Conservation (phyloP, 2,113 vertebrate genomes). For the Madoqua kirkii region DNA sequence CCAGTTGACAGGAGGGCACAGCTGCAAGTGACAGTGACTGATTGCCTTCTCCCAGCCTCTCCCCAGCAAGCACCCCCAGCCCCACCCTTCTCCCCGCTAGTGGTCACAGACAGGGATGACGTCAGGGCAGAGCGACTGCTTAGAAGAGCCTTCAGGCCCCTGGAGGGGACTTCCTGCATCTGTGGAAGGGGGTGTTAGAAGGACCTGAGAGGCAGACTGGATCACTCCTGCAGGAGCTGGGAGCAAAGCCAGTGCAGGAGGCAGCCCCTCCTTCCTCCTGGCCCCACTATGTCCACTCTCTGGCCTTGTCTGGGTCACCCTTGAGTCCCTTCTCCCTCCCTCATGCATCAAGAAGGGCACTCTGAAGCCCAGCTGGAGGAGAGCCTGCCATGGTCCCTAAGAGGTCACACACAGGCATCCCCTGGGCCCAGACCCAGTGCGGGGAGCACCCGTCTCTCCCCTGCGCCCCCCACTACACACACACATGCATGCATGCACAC, state of each 20-base stretch:
- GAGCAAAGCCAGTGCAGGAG: background rate
- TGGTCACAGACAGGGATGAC: constrained; percentile 57
- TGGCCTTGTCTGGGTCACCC: background rate
- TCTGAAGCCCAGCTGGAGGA: background rate
- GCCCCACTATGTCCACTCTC: background rate
- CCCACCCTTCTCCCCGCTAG: constrained; percentile 49
- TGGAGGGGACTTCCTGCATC: background rate
- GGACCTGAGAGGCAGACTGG: background rate
- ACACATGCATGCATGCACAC: rapidly evolving
- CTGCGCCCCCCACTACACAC: rapidly evolving
- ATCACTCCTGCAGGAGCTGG: rapidly evolving
- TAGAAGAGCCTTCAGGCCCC: constrained; percentile 49
- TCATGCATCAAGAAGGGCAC: background rate
- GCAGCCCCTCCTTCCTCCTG: background rate
- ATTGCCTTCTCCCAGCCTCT: constrained; percentile 87
- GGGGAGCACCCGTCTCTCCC: background rate
- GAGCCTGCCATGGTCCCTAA: background rate
- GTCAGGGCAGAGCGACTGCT: constrained; percentile 56
- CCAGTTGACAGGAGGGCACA: constrained; percentile 91
- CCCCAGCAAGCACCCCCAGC: constrained; percentile 74
- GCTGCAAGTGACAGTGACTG: constrained; percentile 94
- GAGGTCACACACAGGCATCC: background rate
- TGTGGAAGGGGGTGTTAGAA: background rate
- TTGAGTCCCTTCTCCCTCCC: background rate
- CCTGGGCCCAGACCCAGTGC: background rate